These are phyloP conservation scores for Bergia sp. DNA, from an alignment of 92 coral and sea anemone species.

Conservation along the genomic window DNA sequence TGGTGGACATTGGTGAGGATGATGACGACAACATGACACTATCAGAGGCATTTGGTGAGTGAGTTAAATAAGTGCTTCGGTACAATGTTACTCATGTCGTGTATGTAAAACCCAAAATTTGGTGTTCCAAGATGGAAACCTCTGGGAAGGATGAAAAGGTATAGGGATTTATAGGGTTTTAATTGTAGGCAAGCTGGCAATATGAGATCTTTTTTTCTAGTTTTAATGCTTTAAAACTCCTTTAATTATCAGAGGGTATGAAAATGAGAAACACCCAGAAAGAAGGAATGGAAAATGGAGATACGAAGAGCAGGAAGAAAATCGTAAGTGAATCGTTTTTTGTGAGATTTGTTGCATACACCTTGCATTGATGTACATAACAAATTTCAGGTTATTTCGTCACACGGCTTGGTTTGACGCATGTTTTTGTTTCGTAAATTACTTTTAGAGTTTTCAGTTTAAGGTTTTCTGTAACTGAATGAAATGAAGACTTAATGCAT, in stretches of 20 bases:
- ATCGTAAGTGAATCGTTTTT: not conserved
- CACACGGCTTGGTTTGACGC: no score
- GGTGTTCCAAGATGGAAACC: not conserved
- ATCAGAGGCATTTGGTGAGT: constrained; percentile 51
- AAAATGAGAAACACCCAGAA: constrained; percentile 83
- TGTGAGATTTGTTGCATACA: no score
- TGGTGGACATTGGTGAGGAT: constrained; percentile 84
- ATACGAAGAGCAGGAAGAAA: constrained; percentile 69
- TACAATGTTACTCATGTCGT: no score
- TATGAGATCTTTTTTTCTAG: not conserved
- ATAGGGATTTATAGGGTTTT: not conserved
- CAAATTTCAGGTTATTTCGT: no score
- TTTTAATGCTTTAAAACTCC: not conserved
- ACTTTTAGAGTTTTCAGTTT: not conserved
- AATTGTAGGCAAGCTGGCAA: not conserved
- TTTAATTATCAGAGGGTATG: constrained; percentile 83
- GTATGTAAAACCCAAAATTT: no score
- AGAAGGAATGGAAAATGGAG: constrained; percentile 79
- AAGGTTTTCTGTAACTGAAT: not conserved
- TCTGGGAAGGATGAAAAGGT: not conserved
- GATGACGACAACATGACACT: constrained; percentile 97
- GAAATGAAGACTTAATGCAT: not conserved
- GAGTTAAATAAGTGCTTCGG: no score
- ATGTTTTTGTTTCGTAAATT: no score
- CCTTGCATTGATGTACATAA: not conserved